Percentiles rank a stretch among this genome's conserved stretches.
phyloP scores from a whole-genome alignment of 2,113 vertebrate species.

The Aegithalos caudatus region DNA sequence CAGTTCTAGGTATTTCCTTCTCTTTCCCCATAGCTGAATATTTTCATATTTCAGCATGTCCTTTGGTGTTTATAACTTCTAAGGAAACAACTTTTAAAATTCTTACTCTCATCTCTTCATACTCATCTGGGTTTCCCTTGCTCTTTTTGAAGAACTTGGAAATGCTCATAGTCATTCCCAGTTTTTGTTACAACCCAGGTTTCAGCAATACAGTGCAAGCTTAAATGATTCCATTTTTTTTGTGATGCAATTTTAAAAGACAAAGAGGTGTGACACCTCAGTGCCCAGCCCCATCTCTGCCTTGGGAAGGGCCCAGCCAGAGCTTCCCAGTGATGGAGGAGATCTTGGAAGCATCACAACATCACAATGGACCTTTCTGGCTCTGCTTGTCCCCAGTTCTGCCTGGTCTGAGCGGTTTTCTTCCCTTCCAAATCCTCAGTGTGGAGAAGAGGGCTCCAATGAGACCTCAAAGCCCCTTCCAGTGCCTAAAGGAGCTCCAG shows the following conservation, averaged over 20 bases:
- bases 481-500: neutral
- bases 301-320: neutral
- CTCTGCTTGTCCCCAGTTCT: neutral
- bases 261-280: neutral
- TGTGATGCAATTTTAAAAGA: rapidly evolving
- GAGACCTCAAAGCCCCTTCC: neutral
- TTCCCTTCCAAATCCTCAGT: neutral
- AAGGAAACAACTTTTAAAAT: neutral
- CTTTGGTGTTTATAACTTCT: neutral
- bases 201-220: neutral
- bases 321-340: neutral
- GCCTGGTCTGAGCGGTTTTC: rapidly evolving
- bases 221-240: neutral
- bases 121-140: neutral
- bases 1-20: conserved; percentile 67
- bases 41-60: conserved; percentile 42
- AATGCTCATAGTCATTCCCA: neutral
- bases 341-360: neutral
- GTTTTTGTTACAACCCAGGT: neutral
- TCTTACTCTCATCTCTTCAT: neutral
- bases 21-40: conserved; percentile 1
- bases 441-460: neutral
- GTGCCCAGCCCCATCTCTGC: neutral
- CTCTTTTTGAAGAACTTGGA: neutral
- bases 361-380: rapidly evolving